Conservation (phyloP, 2,113 vertebrate genomes). For the Stegastes partitus region DNA sequence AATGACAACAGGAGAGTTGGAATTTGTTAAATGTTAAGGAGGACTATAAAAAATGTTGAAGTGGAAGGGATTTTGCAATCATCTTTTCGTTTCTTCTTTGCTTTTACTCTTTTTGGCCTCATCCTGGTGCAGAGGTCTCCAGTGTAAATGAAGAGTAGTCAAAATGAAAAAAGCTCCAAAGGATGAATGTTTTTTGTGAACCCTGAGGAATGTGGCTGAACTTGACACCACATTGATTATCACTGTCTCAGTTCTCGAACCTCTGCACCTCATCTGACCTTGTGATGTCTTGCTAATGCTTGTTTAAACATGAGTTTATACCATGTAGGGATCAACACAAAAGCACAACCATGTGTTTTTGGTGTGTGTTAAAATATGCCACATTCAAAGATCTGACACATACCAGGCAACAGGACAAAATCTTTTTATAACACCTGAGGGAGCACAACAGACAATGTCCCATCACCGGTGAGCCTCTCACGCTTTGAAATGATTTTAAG, state of each 20-base stretch:
- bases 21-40: constrained; percentile 55
- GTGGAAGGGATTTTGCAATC: constrained; percentile 59
- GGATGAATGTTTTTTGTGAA: constrained; percentile 23
- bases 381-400: constrained; percentile 35
- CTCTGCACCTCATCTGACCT: constrained; percentile 32
- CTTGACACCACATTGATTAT: constrained; percentile 21
- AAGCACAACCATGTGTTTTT: not conserved
- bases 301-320: not conserved
- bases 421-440: constrained; percentile 38
- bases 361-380: constrained; percentile 27
- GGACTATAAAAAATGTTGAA: constrained; percentile 22
- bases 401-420: constrained; percentile 35
- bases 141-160: constrained; percentile 18
- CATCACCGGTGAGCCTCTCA: not conserved
- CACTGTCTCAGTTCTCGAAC: not conserved
- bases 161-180: constrained; percentile 14
- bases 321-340: not conserved
- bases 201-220: constrained; percentile 34
- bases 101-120: constrained; percentile 12
- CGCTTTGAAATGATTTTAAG: not conserved
- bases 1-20: constrained; percentile 43
- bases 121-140: constrained; percentile 7
- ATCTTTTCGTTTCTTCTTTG: constrained; percentile 6
- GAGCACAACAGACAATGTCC: constrained; percentile 1
- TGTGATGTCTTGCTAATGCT: constrained; percentile 22